phyloP scores from a whole-genome alignment of 2,113 vertebrate genomes.

The Syngnathoides biaculeatus region DNA sequence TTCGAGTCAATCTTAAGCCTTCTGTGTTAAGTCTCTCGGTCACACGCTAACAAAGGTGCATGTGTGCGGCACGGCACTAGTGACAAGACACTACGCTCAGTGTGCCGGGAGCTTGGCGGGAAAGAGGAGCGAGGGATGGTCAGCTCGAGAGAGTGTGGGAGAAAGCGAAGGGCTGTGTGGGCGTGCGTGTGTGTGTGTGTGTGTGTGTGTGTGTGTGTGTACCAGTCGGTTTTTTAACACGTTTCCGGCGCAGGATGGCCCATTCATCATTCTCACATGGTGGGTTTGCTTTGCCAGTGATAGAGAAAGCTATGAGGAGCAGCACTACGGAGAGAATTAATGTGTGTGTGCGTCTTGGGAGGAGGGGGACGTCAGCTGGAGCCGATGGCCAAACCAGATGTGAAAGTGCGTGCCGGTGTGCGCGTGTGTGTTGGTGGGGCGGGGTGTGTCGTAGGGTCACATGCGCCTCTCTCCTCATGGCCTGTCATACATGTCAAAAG shows the following conservation, averaged over 20 bases:
- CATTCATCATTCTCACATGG: slow-evolving; percentile 75
- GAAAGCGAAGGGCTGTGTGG: slow-evolving; percentile 17
- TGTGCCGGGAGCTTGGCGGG: slow-evolving; percentile 55
- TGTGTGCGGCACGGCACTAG: slow-evolving; percentile 27
- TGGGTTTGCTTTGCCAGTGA: slow-evolving; percentile 71
- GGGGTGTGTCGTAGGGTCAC: slow-evolving; percentile 46
- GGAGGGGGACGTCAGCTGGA: slow-evolving; percentile 52
- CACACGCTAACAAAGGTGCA: slow-evolving; percentile 41
- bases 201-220: slow-evolving; percentile 38
- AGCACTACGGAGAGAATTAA: slow-evolving; percentile 58
- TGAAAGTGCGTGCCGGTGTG: slow-evolving; percentile 30
- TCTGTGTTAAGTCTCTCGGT: slow-evolving; percentile 16
- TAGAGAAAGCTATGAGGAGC: slow-evolving; percentile 61
- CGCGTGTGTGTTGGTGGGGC: slow-evolving; percentile 6
- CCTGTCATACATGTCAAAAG: slow-evolving; percentile 46
- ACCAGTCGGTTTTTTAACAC: slow-evolving; percentile 53
- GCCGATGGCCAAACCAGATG: slow-evolving; percentile 66
- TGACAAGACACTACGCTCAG: slow-evolving; percentile 24
- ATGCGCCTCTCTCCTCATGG: slow-evolving; percentile 19
- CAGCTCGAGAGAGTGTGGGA: slow-evolving; percentile 19
- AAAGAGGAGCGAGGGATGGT: slow-evolving; percentile 43
- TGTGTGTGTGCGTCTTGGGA: slow-evolving; percentile 51
- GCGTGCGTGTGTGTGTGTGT: slow-evolving; percentile 17
- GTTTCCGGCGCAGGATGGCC: slow-evolving; percentile 65
- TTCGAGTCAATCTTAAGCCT: slow-evolving; percentile 12